Base-by-base conservation (phyloP, 2,113 vertebrate genomes). In the Neodon shergylaensis region DNA sequence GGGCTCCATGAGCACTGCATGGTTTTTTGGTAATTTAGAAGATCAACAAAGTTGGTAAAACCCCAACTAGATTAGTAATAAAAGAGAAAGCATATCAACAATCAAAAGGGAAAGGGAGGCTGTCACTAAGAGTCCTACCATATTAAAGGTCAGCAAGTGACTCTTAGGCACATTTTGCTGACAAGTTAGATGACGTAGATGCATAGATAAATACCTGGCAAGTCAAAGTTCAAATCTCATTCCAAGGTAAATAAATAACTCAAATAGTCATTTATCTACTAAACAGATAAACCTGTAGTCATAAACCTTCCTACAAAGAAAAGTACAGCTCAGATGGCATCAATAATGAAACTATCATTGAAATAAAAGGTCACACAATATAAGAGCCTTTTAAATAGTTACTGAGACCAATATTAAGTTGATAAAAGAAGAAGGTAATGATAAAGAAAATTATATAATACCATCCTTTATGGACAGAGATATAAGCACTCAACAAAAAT, bases 271-370 rank as follows among this genome's bases (percentile, higher is more conserved):
- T 92, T 89, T n/a, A 87, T 47, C 42, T 87, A 66, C 26, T 72
- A 58, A 92, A 72, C 26, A 39, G 86, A 76, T 66, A 86, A 70
- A 83, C 84, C 7, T 94, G 26, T 66, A 94, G 33, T 39, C 73
- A 88, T 36, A 88, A 91, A 78, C 13, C 54, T 85, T 91, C n/a
- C 87, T 95, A 88, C 44, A 68, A 66, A 91, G 54, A 83, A 73
- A 88, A 85, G 42, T 31, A 49, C 7, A 93, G 47, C 19, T 49
- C 28, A 61, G 54, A 85, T 61, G 13, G 70, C 17, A 66, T 93
- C 36, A 63, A 17, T 91, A 68, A 61, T 74, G 24, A 88, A 74
- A 28, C 39, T 91, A 90, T 68, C 33, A 74, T 17, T 86, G 65
- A n/a, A 83, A 44, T 58, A 88, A 47, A 74, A 66, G 24, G 82